Percentiles rank a stretch among this genome's conserved stretches.
phyloP scores from a whole-genome alignment of 2,888 invertebrate species.

The Rhagonycha lutea region DNA sequence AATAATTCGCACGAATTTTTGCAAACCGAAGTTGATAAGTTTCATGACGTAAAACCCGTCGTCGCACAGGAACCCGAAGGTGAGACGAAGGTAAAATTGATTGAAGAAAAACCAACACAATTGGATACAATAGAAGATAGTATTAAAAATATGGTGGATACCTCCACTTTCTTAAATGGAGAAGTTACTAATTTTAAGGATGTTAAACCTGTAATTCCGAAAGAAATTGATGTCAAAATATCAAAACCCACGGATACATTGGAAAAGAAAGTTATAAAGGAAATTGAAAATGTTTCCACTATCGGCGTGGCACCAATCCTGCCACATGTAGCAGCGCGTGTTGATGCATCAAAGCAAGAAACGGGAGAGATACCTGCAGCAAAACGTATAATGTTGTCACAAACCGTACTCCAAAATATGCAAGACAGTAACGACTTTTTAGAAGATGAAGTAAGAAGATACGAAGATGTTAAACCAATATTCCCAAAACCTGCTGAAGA shows the following conservation, averaged over 20 bases:
- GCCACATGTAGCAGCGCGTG: background rate
- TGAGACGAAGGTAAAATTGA: background rate
- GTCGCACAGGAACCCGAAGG: background rate
- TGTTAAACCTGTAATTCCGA: slow-evolving; percentile 25
- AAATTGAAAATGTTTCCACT: background rate
- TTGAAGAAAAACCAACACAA: background rate
- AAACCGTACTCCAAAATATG: slow-evolving; percentile 13
- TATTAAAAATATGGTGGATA: slow-evolving; percentile 14
- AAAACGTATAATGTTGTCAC: background rate
- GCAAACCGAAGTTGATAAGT: slow-evolving; percentile 32
- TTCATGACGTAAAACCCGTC: slow-evolving; percentile 31
- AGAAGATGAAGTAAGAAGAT: slow-evolving; percentile 33
- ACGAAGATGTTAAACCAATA: slow-evolving; percentile 20
- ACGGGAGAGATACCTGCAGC: background rate
- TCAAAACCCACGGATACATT: background rate
- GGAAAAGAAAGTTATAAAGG: background rate
- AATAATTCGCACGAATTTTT: slow-evolving; percentile 33
- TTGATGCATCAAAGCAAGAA: background rate
- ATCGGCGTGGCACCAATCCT: background rate
- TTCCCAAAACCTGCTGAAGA: slow-evolving; percentile 1
- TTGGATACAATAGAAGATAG: background rate
- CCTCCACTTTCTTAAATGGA: slow-evolving; percentile 39
- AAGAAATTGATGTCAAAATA: background rate
- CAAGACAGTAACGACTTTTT: slow-evolving; percentile 35
- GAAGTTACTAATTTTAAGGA: slow-evolving; percentile 39